These are phyloP conservation scores for Agelas oroides DNA, from an alignment of 37 sponge, comb jelly and placozoan genomes.

Conservation along the genomic window DNA sequence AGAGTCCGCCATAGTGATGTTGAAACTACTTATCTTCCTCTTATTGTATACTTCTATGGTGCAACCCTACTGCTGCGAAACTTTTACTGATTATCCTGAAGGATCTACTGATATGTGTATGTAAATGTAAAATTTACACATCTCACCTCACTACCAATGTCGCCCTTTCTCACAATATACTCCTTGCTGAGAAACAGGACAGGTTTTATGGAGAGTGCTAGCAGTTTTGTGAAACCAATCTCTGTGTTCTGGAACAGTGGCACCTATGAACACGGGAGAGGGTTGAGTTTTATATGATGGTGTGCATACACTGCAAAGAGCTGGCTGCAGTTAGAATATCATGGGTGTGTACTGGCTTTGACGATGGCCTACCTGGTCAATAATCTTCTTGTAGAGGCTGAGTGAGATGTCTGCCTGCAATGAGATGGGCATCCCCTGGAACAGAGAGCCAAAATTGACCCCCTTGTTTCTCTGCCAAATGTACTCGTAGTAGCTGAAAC, in stretches of 20 bases:
- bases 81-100: too few relatives aligned
- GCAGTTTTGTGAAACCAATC: conserved; percentile 76
- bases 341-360: too few relatives aligned
- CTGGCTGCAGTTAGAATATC: too few relatives aligned
- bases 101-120: too few relatives aligned
- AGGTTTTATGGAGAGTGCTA: conserved; percentile 83
- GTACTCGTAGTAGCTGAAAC: conserved; percentile 67
- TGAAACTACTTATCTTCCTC: too few relatives aligned
- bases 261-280: conserved; percentile 28
- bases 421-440: conserved; percentile 79
- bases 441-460: conserved; percentile 60
- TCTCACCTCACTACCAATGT: conserved; percentile 78
- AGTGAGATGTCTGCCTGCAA: conserved; percentile 80
- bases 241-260: conserved; percentile 83
- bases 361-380: conserved; percentile 65
- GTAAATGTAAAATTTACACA: too few relatives aligned
- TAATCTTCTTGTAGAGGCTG: conserved; percentile 76
- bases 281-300: too few relatives aligned
- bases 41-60: too few relatives aligned
- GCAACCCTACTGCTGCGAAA: too few relatives aligned
- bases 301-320: too few relatives aligned
- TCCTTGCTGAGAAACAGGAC: conserved; percentile 73
- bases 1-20: too few relatives aligned
- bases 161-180: conserved; percentile 81
- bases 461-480: conserved; percentile 82